Evolutionary conservation across 1,140 invertebrate species (phyloP), one percentile per base, ranked within the genome.

Genomic region (Lepidurus couesii): DNA sequence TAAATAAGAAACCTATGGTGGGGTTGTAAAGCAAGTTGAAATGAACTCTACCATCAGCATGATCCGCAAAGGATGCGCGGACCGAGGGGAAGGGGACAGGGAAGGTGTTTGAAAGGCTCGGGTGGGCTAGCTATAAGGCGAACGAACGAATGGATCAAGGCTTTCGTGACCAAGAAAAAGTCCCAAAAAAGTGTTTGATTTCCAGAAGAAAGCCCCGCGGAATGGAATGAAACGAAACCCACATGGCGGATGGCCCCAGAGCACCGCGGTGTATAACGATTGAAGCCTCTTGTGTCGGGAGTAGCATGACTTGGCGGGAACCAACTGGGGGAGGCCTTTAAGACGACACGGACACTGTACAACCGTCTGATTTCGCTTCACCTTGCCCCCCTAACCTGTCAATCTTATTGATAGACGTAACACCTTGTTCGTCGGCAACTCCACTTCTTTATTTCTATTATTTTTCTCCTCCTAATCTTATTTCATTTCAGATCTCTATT

Each of bases 351-450:
- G 53, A 65, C 53, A 21, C 53, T n/a, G 53, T 9, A 65, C 13
- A 65, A 13, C 47, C 21, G 16, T 47, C 10, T 47, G 6, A 21
- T 21, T 65, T 13, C 16, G 5, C 53, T 65, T 65, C 53, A 65
- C 53, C 53, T 65, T 65, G 53, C 53, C 21, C 53, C 53, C 53
- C 53, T 65, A 13, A 65, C 16, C 53, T 65, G 53, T 65, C 53
- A 65, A 65, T 65, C 53, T 65, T 7, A 65, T 21, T 47, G 53
- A 13, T 65, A 47, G 45, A 13, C 53, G 53, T 47, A 11, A 16
- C 45, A 47, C 45, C 10, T 47, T 34, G 34, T 34, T 34, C 34
- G 34, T 34, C 34, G 34, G 34, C 34, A 34, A 34, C 34, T 34
- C 3, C 3, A 34, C 3, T 34, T 34, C 34, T 34, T 34, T 24